Evolutionary conservation across 64 coral and sea anemone genomes (phyloP), one percentile per base, ranked within the genome.

Genomic region (Montipora cactus): DNA sequence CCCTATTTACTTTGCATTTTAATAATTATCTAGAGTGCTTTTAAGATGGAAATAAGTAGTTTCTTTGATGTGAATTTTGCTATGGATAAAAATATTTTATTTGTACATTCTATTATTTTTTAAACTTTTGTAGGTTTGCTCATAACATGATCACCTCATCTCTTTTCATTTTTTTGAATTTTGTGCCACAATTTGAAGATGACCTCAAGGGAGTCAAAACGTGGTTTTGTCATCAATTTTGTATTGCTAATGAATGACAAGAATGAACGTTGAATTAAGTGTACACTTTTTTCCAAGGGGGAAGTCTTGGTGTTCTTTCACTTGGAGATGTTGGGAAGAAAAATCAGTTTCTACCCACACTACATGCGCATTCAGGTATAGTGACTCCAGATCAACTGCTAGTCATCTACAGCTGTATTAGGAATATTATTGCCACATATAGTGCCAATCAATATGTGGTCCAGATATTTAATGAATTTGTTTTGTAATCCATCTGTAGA

Each of bases 281-380:
- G 7, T 57, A 57, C 7, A 64, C 8, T 14, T 44, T 44, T 86
- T 15, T 75, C 5, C 3, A 94, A 87, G 98, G 98, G 79, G 73
- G 95, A 28, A 84, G 92, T 92, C 89, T 99, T 49, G 95, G 92
- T 47, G 90, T 99, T 25, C 73, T 99, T 67, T 92, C 92, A 15
- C 57, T 96, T 85, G 70, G 88, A 51, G 92, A 99, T 47, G 64
- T 74, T 44, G 98, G 95, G 16, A 93, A 84, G 4, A 91, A 93
- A 28, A 85, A 88, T 19, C 67, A 76, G 12, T 81, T 55, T 44
- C 87, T 93, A 4, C 88, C 92, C 5, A 9, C 90, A 25, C 70
- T 96, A 15, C 87, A 94, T 87, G 86, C 94, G 66, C 98, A 99
- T 84, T 87, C 96, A 92, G 96, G 96, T 97, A 79, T 75, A 44